Evolutionary conservation across 2,797 vertebrate genomes (phyloP).

Genomic region (Poecilia picta): DNA sequence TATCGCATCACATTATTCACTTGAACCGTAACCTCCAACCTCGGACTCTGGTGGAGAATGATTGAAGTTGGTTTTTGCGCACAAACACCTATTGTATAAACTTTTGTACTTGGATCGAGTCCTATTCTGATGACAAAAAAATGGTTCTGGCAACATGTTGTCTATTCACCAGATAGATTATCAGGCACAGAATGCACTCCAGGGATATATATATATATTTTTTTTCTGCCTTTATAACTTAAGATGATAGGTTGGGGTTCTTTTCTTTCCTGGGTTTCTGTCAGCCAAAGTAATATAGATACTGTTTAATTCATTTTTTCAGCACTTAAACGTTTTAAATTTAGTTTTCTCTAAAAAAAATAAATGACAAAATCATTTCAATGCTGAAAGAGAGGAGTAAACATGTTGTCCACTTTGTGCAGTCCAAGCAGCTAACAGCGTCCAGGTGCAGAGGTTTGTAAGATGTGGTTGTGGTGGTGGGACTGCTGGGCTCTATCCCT

Average conservation of each 20-base stretch:
- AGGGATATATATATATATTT: too few species aligned
- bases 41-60: neutral
- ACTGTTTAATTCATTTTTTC: neutral
- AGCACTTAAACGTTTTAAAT: neutral
- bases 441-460: conserved; percentile 73
- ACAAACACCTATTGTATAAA: conserved; percentile 57
- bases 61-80: neutral
- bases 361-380: neutral
- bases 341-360: neutral
- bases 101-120: conserved; percentile 54
- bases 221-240: neutral
- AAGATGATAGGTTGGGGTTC: neutral
- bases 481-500: conserved; percentile 72
- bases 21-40: neutral
- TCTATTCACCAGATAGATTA: conserved; percentile 36
- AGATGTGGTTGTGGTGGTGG: conserved; percentile 72
- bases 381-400: neutral
- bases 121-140: conserved; percentile 59
- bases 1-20: conserved; percentile 5
- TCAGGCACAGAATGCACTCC: neutral
- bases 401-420: conserved; percentile 54
- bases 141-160: conserved; percentile 34
- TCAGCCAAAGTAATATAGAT: neutral
- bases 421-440: conserved; percentile 54
- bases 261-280: neutral